A percentile compares a stretch with the other conserved stretches of the same genome.
phyloP scores from a whole-genome alignment of 2,113 vertebrate genomes.

The Manacus vitellinus region DNA sequence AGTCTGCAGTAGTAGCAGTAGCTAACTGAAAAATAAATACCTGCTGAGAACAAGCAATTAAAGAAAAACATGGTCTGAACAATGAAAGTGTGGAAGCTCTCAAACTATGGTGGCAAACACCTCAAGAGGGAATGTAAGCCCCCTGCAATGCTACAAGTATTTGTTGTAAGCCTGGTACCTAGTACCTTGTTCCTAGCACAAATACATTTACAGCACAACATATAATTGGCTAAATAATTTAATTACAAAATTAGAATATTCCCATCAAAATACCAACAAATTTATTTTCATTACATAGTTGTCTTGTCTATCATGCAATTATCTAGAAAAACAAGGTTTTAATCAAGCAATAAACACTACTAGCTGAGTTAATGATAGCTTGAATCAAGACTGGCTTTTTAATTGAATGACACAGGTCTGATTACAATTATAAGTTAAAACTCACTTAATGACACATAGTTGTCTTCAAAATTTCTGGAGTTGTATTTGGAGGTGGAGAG shows the following conservation, averaged over 20 bases:
- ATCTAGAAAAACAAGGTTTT: neutral
- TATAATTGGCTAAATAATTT: neutral
- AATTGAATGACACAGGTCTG: neutral
- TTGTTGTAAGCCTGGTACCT: neutral
- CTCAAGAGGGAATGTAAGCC: neutral
- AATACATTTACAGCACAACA: neutral
- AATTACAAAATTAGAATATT: neutral
- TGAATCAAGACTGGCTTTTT: neutral
- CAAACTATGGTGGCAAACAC: neutral
- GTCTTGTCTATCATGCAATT: neutral
- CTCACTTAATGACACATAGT: neutral
- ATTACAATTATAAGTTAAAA: slow-evolving; percentile 20
- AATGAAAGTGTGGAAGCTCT: neutral
- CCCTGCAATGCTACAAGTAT: neutral
- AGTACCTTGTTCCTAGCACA: neutral
- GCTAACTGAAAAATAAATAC: neutral
- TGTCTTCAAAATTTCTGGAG: neutral
- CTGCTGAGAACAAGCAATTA: neutral
- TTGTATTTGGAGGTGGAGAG: neutral
- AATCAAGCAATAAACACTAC: neutral
- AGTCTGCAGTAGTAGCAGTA: neutral
- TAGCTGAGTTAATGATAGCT: neutral
- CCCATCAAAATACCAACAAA: neutral
- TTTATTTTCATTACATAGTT: neutral
- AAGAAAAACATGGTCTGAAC: neutral